A percentile compares a stretch with the other conserved stretches of the same genome.
Evolutionary conservation across 2,797 vertebrate species (phyloP).

Genomic region (Xenops minutus): DNA sequence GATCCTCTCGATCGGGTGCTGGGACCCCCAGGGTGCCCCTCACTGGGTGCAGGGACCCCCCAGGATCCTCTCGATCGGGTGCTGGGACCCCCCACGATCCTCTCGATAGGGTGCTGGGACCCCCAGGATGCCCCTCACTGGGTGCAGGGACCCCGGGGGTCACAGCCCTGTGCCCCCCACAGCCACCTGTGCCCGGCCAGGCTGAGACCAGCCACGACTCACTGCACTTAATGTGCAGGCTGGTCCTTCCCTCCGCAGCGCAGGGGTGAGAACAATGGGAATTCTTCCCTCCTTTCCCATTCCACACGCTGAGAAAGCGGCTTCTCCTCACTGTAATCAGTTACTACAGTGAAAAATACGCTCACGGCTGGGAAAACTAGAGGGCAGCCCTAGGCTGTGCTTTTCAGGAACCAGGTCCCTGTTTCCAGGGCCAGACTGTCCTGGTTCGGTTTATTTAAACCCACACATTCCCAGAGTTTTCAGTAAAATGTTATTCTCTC

Average conservation of each 20-base stretch:
- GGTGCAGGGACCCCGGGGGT: neutral
- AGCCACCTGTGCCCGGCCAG: neutral
- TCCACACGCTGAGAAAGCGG: neutral
- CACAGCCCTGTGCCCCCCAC: neutral
- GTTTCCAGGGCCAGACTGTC: neutral
- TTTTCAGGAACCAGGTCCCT: neutral
- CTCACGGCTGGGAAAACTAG: neutral
- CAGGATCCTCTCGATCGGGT: too few species aligned
- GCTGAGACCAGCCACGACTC: neutral
- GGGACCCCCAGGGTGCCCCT: neutral
- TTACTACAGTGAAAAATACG: neutral
- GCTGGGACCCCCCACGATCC: too few species aligned
- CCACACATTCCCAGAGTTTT: neutral
- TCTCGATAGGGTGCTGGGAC: neutral
- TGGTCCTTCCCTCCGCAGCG: neutral
- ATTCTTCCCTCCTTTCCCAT: neutral
- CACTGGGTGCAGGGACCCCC: neutral
- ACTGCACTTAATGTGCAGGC: accelerated
- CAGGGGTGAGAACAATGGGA: accelerated
- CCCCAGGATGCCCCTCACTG: neutral
- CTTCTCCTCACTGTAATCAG: neutral
- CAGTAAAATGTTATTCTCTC: neutral
- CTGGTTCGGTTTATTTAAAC: neutral
- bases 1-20: too few species aligned
- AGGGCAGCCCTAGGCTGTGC: neutral